phyloP scores from a whole-genome alignment of 1,140 invertebrate genomes.

The Dryas iulia region DNA sequence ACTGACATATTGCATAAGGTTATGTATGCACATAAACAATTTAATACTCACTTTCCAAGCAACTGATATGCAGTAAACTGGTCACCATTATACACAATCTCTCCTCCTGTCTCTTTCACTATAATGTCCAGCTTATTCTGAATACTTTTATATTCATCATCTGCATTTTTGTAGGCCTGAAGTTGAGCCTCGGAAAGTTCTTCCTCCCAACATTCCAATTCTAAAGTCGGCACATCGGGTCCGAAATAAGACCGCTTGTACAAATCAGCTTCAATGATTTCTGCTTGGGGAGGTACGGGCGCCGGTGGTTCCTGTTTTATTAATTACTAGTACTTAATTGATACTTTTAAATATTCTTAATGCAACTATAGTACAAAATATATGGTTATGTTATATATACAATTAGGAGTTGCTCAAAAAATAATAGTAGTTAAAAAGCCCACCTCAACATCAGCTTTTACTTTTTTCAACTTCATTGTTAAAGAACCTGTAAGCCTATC shows the following conservation, averaged over 20 bases:
- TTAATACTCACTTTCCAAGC: constrained; percentile 76
- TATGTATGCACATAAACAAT: not conserved
- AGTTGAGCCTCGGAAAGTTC: constrained; percentile 84
- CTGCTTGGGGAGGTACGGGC: constrained; percentile 59
- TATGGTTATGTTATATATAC: not conserved
- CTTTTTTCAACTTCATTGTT: constrained; percentile 62
- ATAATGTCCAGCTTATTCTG: constrained; percentile 81
- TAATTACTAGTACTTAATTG: not conserved
- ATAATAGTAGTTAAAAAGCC: not conserved
- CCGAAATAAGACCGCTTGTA: constrained; percentile 76
- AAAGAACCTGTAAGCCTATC: not conserved
- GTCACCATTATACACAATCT: constrained; percentile 82
- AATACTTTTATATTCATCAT: constrained; percentile 82
- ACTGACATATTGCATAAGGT: not conserved
- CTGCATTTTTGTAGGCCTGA: constrained; percentile 77
- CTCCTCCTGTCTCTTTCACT: constrained; percentile 81
- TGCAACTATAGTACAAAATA: not conserved
- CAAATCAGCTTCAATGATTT: constrained; percentile 72
- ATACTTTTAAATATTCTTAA: not conserved
- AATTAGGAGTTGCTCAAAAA: not conserved
- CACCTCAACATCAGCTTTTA: constrained; percentile 58
- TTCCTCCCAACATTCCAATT: constrained; percentile 85
- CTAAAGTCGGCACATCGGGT: constrained; percentile 80
- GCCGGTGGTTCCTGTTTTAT: constrained; percentile 10
- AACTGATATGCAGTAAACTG: constrained; percentile 82